Percentiles rank a stretch among this genome's conserved stretches.
These are phyloP conservation scores for Akabosia matsudoensis DNA, from an alignment of 1,140 invertebrate species.

Conservation along the genomic window DNA sequence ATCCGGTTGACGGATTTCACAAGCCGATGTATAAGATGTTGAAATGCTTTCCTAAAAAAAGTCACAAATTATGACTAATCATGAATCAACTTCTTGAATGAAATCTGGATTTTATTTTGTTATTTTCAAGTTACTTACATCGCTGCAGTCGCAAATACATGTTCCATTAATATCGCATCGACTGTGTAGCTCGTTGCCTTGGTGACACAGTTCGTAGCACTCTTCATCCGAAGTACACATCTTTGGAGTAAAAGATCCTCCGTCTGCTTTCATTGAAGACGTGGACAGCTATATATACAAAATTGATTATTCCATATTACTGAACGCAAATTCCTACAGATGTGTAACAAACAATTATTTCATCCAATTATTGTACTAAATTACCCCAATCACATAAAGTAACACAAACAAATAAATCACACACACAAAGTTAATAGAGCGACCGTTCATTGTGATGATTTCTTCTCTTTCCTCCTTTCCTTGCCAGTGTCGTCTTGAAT, in stretches of 20 bases:
- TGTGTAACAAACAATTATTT: too few relatives aligned
- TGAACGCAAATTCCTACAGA: too few relatives aligned
- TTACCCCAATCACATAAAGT: too few relatives aligned
- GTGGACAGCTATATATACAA: neutral
- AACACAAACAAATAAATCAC: too few relatives aligned
- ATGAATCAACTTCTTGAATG: neutral
- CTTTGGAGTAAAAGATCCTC: neutral
- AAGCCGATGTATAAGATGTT: neutral
- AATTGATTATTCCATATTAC: too few relatives aligned
- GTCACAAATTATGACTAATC: neutral
- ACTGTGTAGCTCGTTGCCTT: neutral
- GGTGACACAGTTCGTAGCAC: neutral
- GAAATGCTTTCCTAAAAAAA: neutral
- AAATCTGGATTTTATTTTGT: neutral
- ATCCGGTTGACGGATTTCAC: neutral
- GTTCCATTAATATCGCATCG: constrained; percentile 7
- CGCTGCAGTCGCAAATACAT: constrained; percentile 12
- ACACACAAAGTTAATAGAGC: too few relatives aligned
- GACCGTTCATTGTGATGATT: too few relatives aligned
- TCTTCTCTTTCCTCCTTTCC: too few relatives aligned
- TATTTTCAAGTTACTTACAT: constrained; percentile 7
- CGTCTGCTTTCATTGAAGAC: neutral
- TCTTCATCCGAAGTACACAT: neutral
- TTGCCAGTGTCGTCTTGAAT: too few relatives aligned
- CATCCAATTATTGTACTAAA: too few relatives aligned